Evolutionary conservation across 92 coral and sea anemone genomes (phyloP).

Genomic region (Porites evermanni): DNA sequence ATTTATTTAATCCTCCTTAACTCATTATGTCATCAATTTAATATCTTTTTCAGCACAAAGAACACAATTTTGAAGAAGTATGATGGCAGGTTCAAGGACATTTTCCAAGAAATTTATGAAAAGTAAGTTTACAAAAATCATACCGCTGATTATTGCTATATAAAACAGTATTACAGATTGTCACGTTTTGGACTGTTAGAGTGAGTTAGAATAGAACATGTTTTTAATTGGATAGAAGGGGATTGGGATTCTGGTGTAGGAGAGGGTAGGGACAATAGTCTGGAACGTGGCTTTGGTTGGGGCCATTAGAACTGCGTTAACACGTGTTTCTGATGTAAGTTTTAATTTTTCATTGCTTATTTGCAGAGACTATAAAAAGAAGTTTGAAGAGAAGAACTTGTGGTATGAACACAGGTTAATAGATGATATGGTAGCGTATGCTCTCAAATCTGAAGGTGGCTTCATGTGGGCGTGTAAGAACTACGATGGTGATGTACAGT

Average conservation of each 20-base stretch:
- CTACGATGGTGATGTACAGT: conserved; percentile 99
- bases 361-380: conserved; percentile 77
- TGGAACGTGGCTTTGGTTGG: not conserved
- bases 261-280: too few species aligned
- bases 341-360: not conserved
- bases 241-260: too few species aligned
- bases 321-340: not conserved
- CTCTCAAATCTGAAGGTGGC: conserved; percentile 96
- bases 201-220: too few species aligned
- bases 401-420: conserved; percentile 99
- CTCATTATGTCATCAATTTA: too few species aligned
- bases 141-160: not conserved
- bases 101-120: conserved; percentile 93
- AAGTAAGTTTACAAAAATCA: conserved; percentile 54
- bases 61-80: conserved; percentile 96
- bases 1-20: too few species aligned
- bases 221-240: too few species aligned
- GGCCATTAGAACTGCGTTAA: not conserved
- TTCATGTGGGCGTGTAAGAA: conserved; percentile 99
- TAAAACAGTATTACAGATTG: too few species aligned
- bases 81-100: conserved; percentile 98
- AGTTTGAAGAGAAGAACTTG: conserved; percentile 82
- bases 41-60: conserved; percentile 75
- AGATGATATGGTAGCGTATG: conserved; percentile 99
- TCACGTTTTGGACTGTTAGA: too few species aligned